These are phyloP conservation scores for Scomberomorus guttatus DNA, from an alignment of 2,797 vertebrate species.

Conservation along the genomic window DNA sequence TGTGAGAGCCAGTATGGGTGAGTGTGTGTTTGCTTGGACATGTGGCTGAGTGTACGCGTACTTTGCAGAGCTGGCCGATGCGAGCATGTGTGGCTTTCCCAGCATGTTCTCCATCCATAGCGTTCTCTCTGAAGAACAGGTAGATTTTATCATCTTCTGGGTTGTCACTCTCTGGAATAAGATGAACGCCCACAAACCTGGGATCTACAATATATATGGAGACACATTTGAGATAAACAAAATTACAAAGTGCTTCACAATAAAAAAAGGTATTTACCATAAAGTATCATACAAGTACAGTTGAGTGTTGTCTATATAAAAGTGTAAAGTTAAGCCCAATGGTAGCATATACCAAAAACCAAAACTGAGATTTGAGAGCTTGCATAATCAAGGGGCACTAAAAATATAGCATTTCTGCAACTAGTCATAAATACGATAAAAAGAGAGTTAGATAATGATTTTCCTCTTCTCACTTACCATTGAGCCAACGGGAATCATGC, in stretches of 20 bases:
- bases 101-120: constrained; percentile 96
- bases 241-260: not conserved
- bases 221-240: not conserved
- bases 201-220: constrained; percentile 88
- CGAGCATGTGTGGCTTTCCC: constrained; percentile 97
- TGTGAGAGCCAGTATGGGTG: constrained; percentile 14
- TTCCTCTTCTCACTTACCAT: constrained; percentile 87
- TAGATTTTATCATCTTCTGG: constrained; percentile 99
- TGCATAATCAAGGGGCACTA: not conserved
- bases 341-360: too few species aligned
- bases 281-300: not conserved
- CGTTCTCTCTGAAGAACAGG: constrained; percentile 98
- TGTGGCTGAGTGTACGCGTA: constrained; percentile 65
- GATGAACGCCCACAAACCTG: constrained; percentile 92
- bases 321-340: not conserved
- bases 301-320: not conserved
- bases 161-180: constrained; percentile 97
- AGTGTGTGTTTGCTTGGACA: constrained; percentile 24
- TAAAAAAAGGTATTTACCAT: not conserved
- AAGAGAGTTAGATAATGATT: not conserved
- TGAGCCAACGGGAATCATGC: constrained; percentile 98
- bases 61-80: constrained; percentile 98
- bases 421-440: not conserved
- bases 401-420: not conserved
- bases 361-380: not conserved